These are phyloP conservation scores for Holocentrus rufus DNA, from an alignment of 2,797 vertebrate genomes.

Conservation along the genomic window DNA sequence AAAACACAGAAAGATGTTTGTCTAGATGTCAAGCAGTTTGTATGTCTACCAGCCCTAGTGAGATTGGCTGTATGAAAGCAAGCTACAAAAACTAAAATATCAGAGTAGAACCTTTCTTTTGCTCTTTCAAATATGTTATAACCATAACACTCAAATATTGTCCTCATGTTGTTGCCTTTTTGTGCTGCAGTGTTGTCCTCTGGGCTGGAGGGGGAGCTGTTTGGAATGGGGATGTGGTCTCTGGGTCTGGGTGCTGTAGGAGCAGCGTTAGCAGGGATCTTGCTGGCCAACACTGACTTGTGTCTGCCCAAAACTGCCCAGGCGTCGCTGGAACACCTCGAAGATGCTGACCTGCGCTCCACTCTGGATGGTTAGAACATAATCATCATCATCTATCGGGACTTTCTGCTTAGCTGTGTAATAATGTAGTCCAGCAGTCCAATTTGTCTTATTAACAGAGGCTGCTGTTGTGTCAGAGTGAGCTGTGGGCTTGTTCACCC, in stretches of 20 bases:
- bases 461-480: conserved; percentile 9
- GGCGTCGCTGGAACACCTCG: conserved; percentile 86
- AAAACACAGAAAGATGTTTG: neutral
- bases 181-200: conserved; percentile 70
- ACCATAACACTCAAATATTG: neutral
- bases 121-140: neutral
- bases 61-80: neutral
- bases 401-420: conserved; percentile 3
- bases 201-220: conserved; percentile 75
- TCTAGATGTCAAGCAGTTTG: neutral
- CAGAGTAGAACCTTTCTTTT: neutral
- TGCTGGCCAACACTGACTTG: conserved; percentile 93
- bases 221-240: conserved; percentile 90
- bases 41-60: neutral
- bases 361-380: conserved; percentile 80
- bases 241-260: conserved; percentile 91
- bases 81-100: neutral
- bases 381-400: neutral
- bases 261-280: conserved; percentile 88
- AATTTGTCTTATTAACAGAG: neutral
- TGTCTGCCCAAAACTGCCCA: conserved; percentile 86
- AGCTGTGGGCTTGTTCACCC: neutral
- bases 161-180: conserved; percentile 9
- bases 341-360: conserved; percentile 86
- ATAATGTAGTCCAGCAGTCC: neutral